phyloP scores from a whole-genome alignment of 2,888 invertebrate genomes.

The Mesorhabditis sp. region DNA sequence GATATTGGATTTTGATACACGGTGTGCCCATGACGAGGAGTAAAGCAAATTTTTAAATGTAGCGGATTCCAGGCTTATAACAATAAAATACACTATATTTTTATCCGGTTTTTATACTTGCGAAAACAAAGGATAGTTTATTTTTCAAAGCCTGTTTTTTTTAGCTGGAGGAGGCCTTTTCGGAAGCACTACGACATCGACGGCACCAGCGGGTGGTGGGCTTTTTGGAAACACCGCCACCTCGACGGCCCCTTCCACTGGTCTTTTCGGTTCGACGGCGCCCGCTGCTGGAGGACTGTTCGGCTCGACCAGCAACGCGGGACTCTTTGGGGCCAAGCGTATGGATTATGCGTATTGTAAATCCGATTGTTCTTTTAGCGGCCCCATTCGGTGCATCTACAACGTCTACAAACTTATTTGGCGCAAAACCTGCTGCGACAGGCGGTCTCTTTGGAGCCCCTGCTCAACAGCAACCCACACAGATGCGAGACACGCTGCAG shows the following conservation, averaged over 20 bases:
- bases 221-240: background rate
- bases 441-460: slow-evolving; percentile 16
- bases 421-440: slow-evolving; percentile 14
- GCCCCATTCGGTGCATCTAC: slow-evolving; percentile 12
- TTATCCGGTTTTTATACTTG: too few species aligned
- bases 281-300: slow-evolving; percentile 14
- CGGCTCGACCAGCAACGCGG: slow-evolving; percentile 14
- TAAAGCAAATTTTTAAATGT: too few species aligned
- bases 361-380: too few species aligned
- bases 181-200: background rate
- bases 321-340: background rate
- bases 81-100: too few species aligned
- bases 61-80: too few species aligned
- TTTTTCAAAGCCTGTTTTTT: too few species aligned
- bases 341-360: too few species aligned
- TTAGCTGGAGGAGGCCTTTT: too few species aligned
- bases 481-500: slow-evolving; percentile 12
- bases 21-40: too few species aligned
- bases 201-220: background rate
- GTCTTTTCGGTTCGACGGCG: background rate
- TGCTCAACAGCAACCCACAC: background rate
- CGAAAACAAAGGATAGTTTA: too few species aligned
- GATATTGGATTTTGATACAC: too few species aligned
- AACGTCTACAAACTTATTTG: slow-evolving; percentile 10
- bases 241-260: background rate